Base-by-base conservation (phyloP, 1,140 invertebrate species). In the Drosophila mayri region DNA sequence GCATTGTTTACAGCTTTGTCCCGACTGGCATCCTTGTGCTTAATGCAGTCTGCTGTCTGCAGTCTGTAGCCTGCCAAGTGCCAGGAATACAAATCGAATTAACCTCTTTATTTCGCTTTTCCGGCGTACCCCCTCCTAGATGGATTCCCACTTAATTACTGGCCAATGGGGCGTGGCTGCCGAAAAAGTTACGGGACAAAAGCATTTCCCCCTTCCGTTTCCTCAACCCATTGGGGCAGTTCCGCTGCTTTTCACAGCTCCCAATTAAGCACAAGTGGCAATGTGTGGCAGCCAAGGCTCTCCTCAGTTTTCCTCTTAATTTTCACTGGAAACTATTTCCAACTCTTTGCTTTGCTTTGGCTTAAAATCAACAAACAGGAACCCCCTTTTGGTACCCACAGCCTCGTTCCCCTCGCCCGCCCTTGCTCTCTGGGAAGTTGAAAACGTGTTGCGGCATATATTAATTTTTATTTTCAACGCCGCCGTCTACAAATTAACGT, bases 71-170 rank as follows among this genome's bases (percentile, higher is more conserved):
- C 74, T 47, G 68, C 68, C 77, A 80, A 85, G 78, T 86, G 83
- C 63, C 84, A 63, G 76, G 79, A 87, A 83, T 87, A 88, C 79
- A 87, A 87, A 87, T 87, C 79, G 79, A 87, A 87, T 87, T 87
- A 87, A 76, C 76, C 81, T 65, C 65, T 67, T 62, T 50, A 57
- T 60, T 37, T 41, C 63, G 46, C n/a, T 20, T 16, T 35, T 35
- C 52, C 52, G 6, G 3, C 25, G 3, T 4, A 3, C 25, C 25
- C 22, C 11, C 4, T 10, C 35, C 38, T 1, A 1, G 11, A 16
- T n/a, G 37, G 41, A 16, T 30, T 25, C 20, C 11, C 61, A 40
- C 54, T 67, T 77, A 76, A 75, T 75, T 75, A 75, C 35, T 30
- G 54, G 37, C 35, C 37, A 71, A 75, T 64, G 72, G 18, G 72